Evolutionary conservation across 2,888 invertebrate genomes (phyloP), one percentile per base, ranked within the genome.

Genomic region (Anticlea derivata): DNA sequence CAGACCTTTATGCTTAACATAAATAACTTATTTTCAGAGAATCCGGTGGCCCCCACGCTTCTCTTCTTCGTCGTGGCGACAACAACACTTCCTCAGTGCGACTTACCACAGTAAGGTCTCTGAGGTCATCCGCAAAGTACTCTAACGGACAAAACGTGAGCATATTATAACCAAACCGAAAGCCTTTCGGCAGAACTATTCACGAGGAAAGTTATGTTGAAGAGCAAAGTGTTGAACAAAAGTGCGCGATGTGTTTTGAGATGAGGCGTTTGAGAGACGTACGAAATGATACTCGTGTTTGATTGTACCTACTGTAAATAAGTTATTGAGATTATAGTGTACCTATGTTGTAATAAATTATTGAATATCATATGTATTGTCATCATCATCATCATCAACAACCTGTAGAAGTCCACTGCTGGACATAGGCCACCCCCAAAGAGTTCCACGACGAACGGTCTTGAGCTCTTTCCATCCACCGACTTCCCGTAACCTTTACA

Each of bases 1-100:
- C n/a, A n/a, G n/a, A n/a, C n/a, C n/a, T n/a, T n/a, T 17, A 17
- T 17, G 17, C 17, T 17, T 4, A 17, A 17, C 17, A n/a, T n/a
- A 3, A 17, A 17, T 17, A 17, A 17, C 22, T 37, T 44, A n/a
- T 38, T 50, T 27, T n/a, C 77, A 89, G 89, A 61, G 86, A 89
- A 58, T 87, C 87, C 0, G 86, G 83, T 7, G 86, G 82, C 0
- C 76, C 75, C 1, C 87, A 83, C n/a, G 85, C 86, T 0, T 90
- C 89, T 0, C 63, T 84, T 1, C 68, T 86, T 0, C 81, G 87
- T 0, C 81, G 88, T 1, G 84, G 86, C 0, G 87, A 89, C 52
- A 80, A 81, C 54, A 86, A 81, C 48, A 87, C 86, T 0, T 89
- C 89, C 0, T 89, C 89, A 8, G 75, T 87, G 1, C 70, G 89